phyloP scores from a whole-genome alignment of 2,113 vertebrate species.

The Semnornis frantzii region DNA sequence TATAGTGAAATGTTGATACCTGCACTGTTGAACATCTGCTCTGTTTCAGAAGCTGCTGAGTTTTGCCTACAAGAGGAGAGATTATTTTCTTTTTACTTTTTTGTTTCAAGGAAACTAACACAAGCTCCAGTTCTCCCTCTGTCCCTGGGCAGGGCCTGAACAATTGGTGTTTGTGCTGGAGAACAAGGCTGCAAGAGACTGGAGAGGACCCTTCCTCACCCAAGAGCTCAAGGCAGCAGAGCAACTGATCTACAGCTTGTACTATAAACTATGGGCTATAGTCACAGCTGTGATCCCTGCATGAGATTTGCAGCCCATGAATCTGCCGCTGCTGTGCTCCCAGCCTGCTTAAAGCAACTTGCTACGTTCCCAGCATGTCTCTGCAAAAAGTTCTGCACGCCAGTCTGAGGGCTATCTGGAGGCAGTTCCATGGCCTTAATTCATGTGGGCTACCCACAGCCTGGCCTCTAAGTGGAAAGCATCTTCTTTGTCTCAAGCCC shows the following conservation, averaged over 20 bases:
- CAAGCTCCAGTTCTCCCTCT: background rate
- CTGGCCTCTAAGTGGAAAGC: background rate
- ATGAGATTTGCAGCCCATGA: background rate
- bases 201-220: background rate
- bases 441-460: background rate
- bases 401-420: background rate
- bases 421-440: background rate
- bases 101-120: background rate
- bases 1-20: background rate
- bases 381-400: background rate
- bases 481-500: background rate
- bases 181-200: background rate
- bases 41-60: background rate
- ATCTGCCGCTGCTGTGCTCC: constrained; percentile 15
- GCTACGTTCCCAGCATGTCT: background rate
- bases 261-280: background rate
- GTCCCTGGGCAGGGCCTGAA: background rate
- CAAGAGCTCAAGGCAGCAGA: background rate
- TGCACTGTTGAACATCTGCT: background rate
- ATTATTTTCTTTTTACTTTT: background rate
- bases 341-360: background rate
- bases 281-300: constrained; percentile 30
- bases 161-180: background rate
- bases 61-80: background rate
- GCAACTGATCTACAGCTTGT: background rate